Base-by-base conservation (phyloP, 2,888 invertebrate genomes). In the Lasioglossum leucozonium region DNA sequence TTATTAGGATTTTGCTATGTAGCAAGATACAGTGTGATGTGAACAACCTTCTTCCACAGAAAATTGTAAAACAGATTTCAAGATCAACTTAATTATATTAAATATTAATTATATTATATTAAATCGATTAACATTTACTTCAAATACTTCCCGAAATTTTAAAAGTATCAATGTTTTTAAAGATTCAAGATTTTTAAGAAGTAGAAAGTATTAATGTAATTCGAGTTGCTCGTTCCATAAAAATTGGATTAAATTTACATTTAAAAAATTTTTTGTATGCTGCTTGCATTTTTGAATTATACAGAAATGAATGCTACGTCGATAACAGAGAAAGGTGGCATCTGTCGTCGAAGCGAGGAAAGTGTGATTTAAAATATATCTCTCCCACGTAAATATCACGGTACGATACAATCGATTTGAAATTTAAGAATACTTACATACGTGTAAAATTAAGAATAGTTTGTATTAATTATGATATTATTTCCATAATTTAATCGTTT, bases 381-480 rank as follows among this genome's bases (percentile, higher is more conserved):
- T 18, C 69, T 75, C 47, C 37, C 81, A 71, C 75, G 67, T 18
- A 73, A 37, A 72, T 11, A 34, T n/a, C 55, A 11, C 0, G 8
- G 34, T 26, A 16, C 13, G 22, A 13, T 30, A 74, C 55, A 40
- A 69, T 69, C 11, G n/a, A 40, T n/a, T n/a, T 22, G 22, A 69
- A 30, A 30, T 16, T 62, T 30, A 62, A 30, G 30, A 30, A 62
- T 30, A 62, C 11, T 55, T 10, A 55, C n/a, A n/a, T n/a, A n/a
- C 10, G n/a, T n/a, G 10, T n/a, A n/a, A 55, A n/a, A 10, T 3
- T 55, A 55, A 55, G 16, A 44, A 16, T 44, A 16, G 16, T 16
- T 44, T 16, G 16, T 16, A 44, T 13, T 44, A 0, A 44, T 44
- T 44, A 44, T n/a, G 3, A 55, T 55, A 8, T n/a, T 55, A 55